Base-by-base conservation (phyloP, 1,140 invertebrate species). In the Drosophila fuyamai region DNA sequence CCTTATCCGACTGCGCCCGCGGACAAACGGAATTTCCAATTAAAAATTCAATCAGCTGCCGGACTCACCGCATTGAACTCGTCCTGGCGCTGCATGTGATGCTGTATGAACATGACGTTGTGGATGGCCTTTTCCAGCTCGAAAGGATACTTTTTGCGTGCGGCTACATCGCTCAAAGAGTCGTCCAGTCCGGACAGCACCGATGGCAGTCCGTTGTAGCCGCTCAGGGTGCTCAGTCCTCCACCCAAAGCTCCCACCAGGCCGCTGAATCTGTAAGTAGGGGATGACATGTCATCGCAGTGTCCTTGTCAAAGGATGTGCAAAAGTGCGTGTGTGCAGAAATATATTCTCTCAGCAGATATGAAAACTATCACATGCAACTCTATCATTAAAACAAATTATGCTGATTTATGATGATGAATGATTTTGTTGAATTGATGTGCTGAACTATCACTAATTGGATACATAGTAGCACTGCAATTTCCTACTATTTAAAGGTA, bases 71-170 rank as follows among this genome's bases (percentile, higher is more conserved):
- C 96, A 93, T 98, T 97, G 92, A 98, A 98, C 92, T 98, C 97
- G 92, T 98, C 97, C 88, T 97, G 96, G 12, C 97, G 95, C 81
- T 97, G 96, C 94, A 98, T 97, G 81, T 98, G 97, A 91, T 98
- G 97, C 79, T 98, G 97, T 75, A 98, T 98, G 90, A 98, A 99
- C 95, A 97, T 97, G 29, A 98, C 97, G 92, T 98, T 98, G 83
- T 98, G 97, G 68, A 99, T 96, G 32, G 97, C 97, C 91, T 98
- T 97, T 86, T 98, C 97, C 74, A 98, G 93, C 90, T 98, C 97
- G 85, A 97, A 97, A 0, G 97, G 97, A 93, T 97, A 97, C 86
- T 97, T 97, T 93, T 97, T 97, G 56, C 95, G 94, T 14, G 94
- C 94, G n/a, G 94, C 95, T 10, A 96, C 94, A 75, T 97, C 96